Base-by-base conservation (phyloP, 2,797 vertebrate species). In the Pitangus sulphuratus region DNA sequence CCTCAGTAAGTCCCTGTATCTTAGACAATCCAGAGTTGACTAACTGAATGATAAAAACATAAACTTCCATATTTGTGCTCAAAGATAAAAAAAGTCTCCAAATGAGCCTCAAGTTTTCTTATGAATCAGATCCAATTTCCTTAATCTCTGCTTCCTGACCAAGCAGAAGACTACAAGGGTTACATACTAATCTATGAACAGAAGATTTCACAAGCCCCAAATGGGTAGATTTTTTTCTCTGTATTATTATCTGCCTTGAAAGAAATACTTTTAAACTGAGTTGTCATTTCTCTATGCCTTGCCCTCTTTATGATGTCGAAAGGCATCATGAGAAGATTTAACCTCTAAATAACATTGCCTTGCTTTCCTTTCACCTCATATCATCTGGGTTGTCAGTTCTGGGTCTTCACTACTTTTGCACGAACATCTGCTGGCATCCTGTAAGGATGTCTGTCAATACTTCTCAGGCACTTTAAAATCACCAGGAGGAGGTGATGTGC, bases 11-110 rank as follows among this genome's bases (percentile, higher is more conserved):
- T 78, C 47, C 33, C 30, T 76, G 1, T 54, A 30, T 84, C 54
- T 84, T 65, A 65, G 50, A 40, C 72, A 91, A 82, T 76, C 79
- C 5, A 3, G 47, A 87, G 47, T n/a, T 89, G 54, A 72, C 57
- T 75, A 54, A 90, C 11, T 66, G 54, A 86, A 84, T 42, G 39
- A 81, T 81, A 93, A 88, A 93, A 94, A 87, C 30, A 35, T 64
- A 88, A 92, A 81, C 82, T 80, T 83, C 72, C 21, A 28, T 88
- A 58, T 79, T 86, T 87, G 40, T 13, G 51, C 50, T 76, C 54
- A 96, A 92, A 92, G 84, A 66, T 69, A 12, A 50, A 71, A 69
- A 65, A 44, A 19, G 42, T 42, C 15, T 61, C 37, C 51, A 72
- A 76, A 91, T 47, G 5, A 86, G 37, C 50, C n/a, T 89, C 50